Evolutionary conservation across 2,888 invertebrate genomes (phyloP), one percentile per base, ranked within the genome.

Genomic region (Linnaemya vulpina): DNA sequence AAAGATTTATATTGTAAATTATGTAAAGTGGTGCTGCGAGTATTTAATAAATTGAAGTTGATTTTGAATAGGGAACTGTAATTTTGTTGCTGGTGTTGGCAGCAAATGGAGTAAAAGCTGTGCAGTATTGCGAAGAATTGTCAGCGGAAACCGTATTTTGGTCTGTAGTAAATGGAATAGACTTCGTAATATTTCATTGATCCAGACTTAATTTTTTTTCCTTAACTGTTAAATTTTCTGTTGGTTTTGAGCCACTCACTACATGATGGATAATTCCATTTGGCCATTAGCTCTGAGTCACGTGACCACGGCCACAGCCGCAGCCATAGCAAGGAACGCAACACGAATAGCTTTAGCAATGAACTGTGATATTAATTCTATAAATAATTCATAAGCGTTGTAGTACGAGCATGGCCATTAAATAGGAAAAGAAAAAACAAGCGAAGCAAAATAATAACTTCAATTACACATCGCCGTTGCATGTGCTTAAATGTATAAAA

Each of bases 351-450:
- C 30, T 83, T 76, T 77, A 71, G 76, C 71, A 77, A 77, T 83
- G 82, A 77, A 83, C 76, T 77, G 58, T 67, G 40, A 77, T 71
- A 71, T 60, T 10, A 73, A 67, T 65, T 76, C 58, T 73, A 77
- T 83, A 71, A 83, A 77, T 77, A 77, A 83, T 83, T 83, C 71
- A 83, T 82, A 73, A 77, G 20, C 55, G 51, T n/a, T 38, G 40
- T 53, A 58, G n/a, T 49, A 38, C 35, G 30, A 22, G 20, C 11
- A 22, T 17, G 65, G 65, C 38, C n/a, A 46, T 58, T 74, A 81
- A 75, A 62, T 51, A 53, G 17, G 9, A 10, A 17, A 70, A 71
- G n/a, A n/a, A n/a, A n/a, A n/a, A n/a, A n/a, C n/a, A 71, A 58
- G 20, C 17, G 13, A 68, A 40, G 17, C n/a, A 30, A 60, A 58